A percentile compares a stretch with the other conserved stretches of the same genome.
Conservation (phyloP, 2,797 vertebrate species). For the Ceryle rudis region DNA sequence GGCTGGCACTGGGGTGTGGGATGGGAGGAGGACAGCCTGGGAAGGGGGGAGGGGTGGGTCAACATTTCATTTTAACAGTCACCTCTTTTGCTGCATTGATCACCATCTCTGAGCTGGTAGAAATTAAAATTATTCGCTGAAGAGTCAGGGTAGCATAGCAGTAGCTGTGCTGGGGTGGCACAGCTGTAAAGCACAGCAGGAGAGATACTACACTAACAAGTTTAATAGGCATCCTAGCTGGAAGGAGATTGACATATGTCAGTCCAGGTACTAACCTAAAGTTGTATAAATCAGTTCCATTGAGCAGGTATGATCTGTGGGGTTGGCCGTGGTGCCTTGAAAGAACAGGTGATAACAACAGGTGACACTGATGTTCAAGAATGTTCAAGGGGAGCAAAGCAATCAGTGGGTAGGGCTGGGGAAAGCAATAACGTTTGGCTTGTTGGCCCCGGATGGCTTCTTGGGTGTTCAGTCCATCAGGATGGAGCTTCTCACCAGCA, state of each 20-base stretch:
- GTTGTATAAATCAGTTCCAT: neutral
- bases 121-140: neutral
- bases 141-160: neutral
- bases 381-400: neutral
- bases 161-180: neutral
- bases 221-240: neutral
- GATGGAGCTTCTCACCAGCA: neutral
- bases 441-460: neutral
- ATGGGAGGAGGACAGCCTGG: neutral
- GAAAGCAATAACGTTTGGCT: neutral
- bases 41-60: neutral
- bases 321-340: neutral
- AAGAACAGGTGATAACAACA: neutral
- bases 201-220: neutral
- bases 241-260: neutral
- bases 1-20: neutral
- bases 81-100: neutral
- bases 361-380: neutral
- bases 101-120: neutral
- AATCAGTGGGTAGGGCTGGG: neutral
- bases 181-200: fast-evolving
- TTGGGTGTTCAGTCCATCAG: neutral
- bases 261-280: neutral
- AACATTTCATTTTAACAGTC: neutral
- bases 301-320: neutral